Base-by-base conservation (phyloP, 2,797 vertebrate genomes). In the Paramormyrops hopkinsi region DNA sequence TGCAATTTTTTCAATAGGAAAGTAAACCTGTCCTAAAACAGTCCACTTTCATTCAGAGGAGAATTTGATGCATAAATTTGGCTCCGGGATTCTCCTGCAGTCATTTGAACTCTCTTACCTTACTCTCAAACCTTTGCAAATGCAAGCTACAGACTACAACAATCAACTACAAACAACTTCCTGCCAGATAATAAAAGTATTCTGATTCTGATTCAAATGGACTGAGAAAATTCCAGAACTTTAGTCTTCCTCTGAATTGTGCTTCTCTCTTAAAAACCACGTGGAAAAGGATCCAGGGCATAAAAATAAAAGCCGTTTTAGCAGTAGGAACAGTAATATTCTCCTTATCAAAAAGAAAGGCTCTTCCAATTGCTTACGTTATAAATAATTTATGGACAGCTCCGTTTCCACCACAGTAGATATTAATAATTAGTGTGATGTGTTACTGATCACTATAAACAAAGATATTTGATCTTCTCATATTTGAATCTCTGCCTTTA, bases 381-480 rank as follows among this genome's bases (percentile, higher is more conserved):
- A 51, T 85, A 85, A 53, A 51, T 50, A 53, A 53, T 29, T 85
- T 85, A 85, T 85, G 1, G 83, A 19, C 12, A 33, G 69, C 12
- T 76, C 14, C 11, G 33, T 41, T 76, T 41, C 17, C 33, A 44
- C 73, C 37, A 44, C 17, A 14, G 65, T 33, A 33, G 33, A 17
- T 79, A 79, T 79, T 79, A 79, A 79, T 79, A 79, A 79, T 79
- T 79, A 44, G 37, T 79, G 37, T 79, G 37, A 44, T n/a, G 37
- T 79, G 73, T 79, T 79, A n/a, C 73, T 79, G 73, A 79, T 79
- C 37, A 79, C 73, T 44, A 44, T 79, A 79, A 44, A 44, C 73
- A 79, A 41, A 79, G 37, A 79, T 79, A 41, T 44, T 44, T 79
- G 37, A 79, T 44, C 14, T 79, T n/a, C 6, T 79, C 17, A 41